Evolutionary conservation across 1,140 invertebrate species (phyloP), one percentile per base, ranked within the genome.

Genomic region (Bombus consobrinus): DNA sequence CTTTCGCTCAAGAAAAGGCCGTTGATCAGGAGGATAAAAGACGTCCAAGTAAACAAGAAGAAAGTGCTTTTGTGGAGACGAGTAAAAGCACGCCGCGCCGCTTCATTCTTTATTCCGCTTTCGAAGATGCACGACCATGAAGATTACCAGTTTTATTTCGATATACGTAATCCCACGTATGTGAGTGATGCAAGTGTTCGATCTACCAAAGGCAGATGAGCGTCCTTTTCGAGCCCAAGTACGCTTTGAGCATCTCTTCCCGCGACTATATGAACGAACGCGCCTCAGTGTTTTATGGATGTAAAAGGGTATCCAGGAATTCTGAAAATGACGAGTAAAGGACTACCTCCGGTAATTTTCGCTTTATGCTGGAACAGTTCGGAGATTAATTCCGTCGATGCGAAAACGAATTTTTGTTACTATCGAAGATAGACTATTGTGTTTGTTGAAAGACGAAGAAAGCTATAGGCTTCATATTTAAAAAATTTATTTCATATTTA

Each of bases 91-190:
- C 39, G 18, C 57, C 71, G 28, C 73, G 28, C 66, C 32, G 34
- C 78, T 32, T 18, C 39, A 5, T 37, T 32, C 32, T 76, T 34
- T 62, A 41, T 53, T 25, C 41, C 41, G 2, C 15, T 76, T 57
- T 41, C 9, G 12, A 74, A 80, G 69, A 68, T 41, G 18, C 76
- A 43, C 47, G 25, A 15, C 41, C 81, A 80, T 77, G 62, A 34
- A 86, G 66, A 89, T 89, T 79, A 75, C 77, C 81, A 64, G 59
- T 89, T 89, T 89, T 89, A 87, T 89, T 89, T 71, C 76, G 28
- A 72, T 75, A 81, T 80, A 53, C 18, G 47, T 53, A 87, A 89
- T 73, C 37, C 72, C 79, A 10, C 43, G 57, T 75, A 53, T 32
- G 74, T 64, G 53, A 72, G 34, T 28, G 25, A 83, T 76, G 41